These are phyloP conservation scores for Dendrocopos noguchii DNA, from an alignment of 2,113 vertebrate species.

Conservation along the genomic window DNA sequence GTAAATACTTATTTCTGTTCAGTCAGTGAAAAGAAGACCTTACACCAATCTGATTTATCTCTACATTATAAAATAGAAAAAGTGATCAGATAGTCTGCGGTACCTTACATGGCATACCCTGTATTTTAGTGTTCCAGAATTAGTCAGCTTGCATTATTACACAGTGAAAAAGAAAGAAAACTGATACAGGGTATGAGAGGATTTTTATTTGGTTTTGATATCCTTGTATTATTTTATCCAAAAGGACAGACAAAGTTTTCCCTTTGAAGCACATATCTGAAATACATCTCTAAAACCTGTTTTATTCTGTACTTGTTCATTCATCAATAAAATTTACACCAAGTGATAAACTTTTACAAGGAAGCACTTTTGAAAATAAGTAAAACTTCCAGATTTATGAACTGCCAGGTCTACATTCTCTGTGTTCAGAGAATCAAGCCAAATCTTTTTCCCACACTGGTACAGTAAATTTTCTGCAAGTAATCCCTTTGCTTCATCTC, in stretches of 20 bases:
- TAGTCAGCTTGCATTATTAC: not conserved
- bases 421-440: not conserved
- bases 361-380: not conserved
- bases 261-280: not conserved
- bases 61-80: not conserved
- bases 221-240: not conserved
- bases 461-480: not conserved
- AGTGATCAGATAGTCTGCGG: not conserved
- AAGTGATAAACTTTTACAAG: not conserved
- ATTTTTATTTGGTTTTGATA: not conserved
- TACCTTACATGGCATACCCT: not conserved
- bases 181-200: not conserved
- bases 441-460: constrained; percentile 1
- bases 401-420: not conserved
- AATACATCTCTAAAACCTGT: not conserved
- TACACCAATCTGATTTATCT: not conserved
- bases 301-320: not conserved
- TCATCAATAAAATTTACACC: not conserved
- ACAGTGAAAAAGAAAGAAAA: not conserved
- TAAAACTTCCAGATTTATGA: not conserved
- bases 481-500: constrained; percentile 6
- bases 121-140: not conserved
- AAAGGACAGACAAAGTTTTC: not conserved
- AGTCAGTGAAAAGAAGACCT: not conserved
- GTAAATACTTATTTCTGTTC: not conserved